These are phyloP conservation scores for Lomographa bimaculata DNA, from an alignment of 2,888 invertebrate species.

Conservation along the genomic window DNA sequence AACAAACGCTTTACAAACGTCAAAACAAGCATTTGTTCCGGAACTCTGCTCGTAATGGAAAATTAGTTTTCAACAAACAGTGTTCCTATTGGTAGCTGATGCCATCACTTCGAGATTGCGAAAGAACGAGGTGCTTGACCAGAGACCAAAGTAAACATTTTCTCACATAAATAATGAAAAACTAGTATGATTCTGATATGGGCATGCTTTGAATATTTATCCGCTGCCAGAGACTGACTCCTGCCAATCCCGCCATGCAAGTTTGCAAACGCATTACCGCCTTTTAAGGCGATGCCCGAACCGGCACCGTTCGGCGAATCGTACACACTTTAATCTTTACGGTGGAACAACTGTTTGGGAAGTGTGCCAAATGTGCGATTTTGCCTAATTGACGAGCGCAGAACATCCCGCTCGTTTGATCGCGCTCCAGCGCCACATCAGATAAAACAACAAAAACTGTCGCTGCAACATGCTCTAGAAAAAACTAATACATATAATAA, in stretches of 20 bases:
- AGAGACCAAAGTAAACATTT: conserved; percentile 3
- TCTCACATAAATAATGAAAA: conserved; percentile 13
- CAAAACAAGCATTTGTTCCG: conserved; percentile 5
- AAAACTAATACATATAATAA: conserved; percentile 13
- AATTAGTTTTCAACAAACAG: neutral
- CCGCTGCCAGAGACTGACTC: conserved; percentile 4
- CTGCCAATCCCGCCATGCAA: conserved; percentile 23
- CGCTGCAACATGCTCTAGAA: conserved; percentile 30
- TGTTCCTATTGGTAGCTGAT: no score
- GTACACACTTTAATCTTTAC: conserved; percentile 46
- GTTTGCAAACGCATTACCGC: conserved; percentile 45
- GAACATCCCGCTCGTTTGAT: conserved; percentile 71
- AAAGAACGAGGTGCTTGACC: conserved; percentile 14
- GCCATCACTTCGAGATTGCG: no score
- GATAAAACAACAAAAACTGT: conserved; percentile 51
- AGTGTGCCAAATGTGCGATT: conserved; percentile 74
- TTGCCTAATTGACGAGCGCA: conserved; percentile 73
- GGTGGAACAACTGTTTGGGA: conserved; percentile 71
- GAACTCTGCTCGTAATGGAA: conserved; percentile 1
- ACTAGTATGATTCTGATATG: conserved; percentile 7
- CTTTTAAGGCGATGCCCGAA: conserved; percentile 54
- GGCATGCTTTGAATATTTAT: conserved; percentile 8
- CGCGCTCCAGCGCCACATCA: conserved; percentile 53
- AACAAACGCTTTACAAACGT: conserved; percentile 4
- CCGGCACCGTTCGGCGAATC: conserved; percentile 51